These are phyloP conservation scores for Ormyrus nitidulus DNA, from an alignment of 2,888 invertebrate genomes.

Conservation along the genomic window DNA sequence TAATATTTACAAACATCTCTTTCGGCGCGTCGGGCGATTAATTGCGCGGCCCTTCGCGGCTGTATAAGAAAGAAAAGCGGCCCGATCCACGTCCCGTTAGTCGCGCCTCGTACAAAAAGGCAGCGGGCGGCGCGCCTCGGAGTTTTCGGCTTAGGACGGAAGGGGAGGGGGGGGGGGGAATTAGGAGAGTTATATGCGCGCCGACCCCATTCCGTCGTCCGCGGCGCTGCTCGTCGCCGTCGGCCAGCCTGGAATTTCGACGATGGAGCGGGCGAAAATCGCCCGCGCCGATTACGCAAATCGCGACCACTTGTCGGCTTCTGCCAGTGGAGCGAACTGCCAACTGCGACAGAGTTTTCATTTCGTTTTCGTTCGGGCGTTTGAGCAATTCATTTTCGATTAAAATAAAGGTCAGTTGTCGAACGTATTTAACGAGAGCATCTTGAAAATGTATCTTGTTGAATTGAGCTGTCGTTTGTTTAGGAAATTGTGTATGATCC, in stretches of 20 bases:
- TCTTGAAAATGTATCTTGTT: too few species aligned
- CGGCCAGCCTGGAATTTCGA: constrained; percentile 30
- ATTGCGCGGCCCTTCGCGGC: not conserved
- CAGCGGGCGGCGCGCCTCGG: not conserved
- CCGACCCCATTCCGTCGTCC: constrained; percentile 22
- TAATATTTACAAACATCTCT: too few species aligned
- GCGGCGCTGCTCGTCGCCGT: not conserved
- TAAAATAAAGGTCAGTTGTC: not conserved
- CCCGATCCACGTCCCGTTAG: constrained; percentile 28
- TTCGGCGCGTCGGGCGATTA: not conserved
- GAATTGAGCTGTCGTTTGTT: too few species aligned
- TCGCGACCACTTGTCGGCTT: not conserved
- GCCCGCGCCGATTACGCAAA: not conserved
- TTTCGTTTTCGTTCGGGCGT: too few species aligned
- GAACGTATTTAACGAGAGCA: too few species aligned
- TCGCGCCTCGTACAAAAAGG: not conserved
- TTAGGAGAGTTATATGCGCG: constrained; percentile 30
- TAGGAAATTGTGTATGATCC: too few species aligned
- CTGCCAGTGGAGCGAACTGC: too few species aligned
- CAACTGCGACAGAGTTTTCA: not conserved
- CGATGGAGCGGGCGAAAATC: not conserved
- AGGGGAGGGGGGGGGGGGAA: constrained; percentile 31
- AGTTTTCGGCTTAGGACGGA: constrained; percentile 10
- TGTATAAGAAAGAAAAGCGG: constrained; percentile 26
- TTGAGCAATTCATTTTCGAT: not conserved